Evolutionary conservation across 1,140 invertebrate genomes (phyloP), one percentile per base, ranked within the genome.

Genomic region (Lordiphosa mommai): DNA sequence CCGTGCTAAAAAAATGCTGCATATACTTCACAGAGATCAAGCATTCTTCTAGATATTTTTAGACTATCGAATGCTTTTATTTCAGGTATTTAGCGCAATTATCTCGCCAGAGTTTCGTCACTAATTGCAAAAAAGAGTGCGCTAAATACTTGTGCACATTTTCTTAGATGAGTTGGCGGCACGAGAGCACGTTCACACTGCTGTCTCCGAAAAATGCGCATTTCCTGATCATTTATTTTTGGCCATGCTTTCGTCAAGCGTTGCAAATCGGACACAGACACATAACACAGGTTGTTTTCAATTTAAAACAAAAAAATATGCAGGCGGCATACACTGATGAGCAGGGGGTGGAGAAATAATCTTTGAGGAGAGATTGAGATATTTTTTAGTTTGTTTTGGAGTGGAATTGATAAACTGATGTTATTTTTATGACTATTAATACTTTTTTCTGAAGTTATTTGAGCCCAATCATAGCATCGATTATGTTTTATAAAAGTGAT

Each of bases 61-160:
- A 52, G 44, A 66, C 48, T 53, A 47, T 57, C 52, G 58, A 64
- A 79, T 68, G 40, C 13, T 30, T 46, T 72, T 71, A 57, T 53
- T 64, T 59, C 50, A 57, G 74, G 74, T 82, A 80, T 80, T 80
- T 80, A 66, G 76, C 48, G 23, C 61, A 80, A 70, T 55, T 70
- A 69, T 79, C 55, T 80, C 33, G 48, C 30, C 38, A 40, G 49
- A 65, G 70, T 55, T 65, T 51, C 72, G 38, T 60, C 51, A 58
- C 52, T 80, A 79, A 74, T 82, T 70, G 48, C 59, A 61, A 57
- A 74, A 69, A 82, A 43, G 5, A 40, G 65, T 82, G 74, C 61
- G 55, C 74, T 70, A 80, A 80, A 80, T 80, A 80, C 41, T 65
- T 80, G 32, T 30, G 63, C 41, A 43, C 61, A 27, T 27, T 27